Conservation (phyloP, 2,888 invertebrate species). For the Operophtera brumata region DNA sequence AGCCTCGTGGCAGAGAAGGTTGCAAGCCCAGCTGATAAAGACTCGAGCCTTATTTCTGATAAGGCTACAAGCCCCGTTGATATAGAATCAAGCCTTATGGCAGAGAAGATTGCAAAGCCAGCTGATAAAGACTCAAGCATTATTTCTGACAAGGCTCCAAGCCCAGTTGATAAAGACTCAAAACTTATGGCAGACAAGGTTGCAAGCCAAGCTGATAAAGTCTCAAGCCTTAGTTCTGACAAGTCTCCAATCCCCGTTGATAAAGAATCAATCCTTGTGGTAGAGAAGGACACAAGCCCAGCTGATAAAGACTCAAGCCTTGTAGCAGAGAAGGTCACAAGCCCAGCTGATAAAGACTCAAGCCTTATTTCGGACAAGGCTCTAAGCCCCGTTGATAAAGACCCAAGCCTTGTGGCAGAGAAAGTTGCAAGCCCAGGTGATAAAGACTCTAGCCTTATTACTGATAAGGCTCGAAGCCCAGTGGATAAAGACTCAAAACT, state of each 20-base stretch:
- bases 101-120: too few species aligned
- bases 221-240: not conserved
- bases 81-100: too few species aligned
- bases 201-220: not conserved
- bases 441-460: too few species aligned
- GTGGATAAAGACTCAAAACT: too few species aligned
- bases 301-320: not conserved
- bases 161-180: too few species aligned
- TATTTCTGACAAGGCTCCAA: too few species aligned
- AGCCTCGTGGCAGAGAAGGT: too few species aligned
- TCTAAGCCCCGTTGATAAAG: too few species aligned
- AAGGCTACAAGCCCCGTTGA: constrained; percentile 7
- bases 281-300: constrained; percentile 1
- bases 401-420: not conserved
- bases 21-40: constrained; percentile 14
- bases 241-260: constrained; percentile 7
- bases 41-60: not conserved
- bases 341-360: constrained; percentile 15
- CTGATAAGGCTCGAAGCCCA: too few species aligned
- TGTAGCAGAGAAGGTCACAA: not conserved
- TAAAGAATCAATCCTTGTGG: constrained; percentile 19
- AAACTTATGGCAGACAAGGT: too few species aligned
- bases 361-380: constrained; percentile 14
- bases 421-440: not conserved
- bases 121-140: too few species aligned